These are phyloP conservation scores for Andrena praecox DNA, from an alignment of 2,888 invertebrate genomes.

Conservation along the genomic window DNA sequence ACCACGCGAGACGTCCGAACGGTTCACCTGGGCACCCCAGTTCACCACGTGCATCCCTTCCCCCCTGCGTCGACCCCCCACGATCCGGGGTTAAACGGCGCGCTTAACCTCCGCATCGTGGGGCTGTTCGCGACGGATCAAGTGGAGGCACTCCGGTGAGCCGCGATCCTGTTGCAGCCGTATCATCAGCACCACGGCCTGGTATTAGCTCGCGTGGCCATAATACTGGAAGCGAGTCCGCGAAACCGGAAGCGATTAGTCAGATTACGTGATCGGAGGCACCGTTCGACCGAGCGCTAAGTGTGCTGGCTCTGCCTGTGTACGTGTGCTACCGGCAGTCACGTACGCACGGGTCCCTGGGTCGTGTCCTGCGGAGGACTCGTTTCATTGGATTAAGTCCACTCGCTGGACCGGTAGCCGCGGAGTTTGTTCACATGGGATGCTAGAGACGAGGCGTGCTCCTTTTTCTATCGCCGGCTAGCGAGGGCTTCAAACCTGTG, in stretches of 20 bases:
- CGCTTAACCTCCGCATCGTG: conserved; percentile 67
- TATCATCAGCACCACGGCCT: conserved; percentile 67
- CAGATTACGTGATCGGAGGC: conserved; percentile 81
- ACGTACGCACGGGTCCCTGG: conserved; percentile 34
- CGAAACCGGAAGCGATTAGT: conserved; percentile 83
- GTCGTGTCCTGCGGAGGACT: conserved; percentile 56
- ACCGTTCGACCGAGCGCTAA: conserved; percentile 71
- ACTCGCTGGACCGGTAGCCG: conserved; percentile 59
- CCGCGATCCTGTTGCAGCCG: conserved; percentile 44
- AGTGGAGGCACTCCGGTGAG: conserved; percentile 28
- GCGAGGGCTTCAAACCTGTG: too few relatives aligned
- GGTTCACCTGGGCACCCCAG: neutral
- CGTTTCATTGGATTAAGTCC: conserved; percentile 66
- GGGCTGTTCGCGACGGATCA: conserved; percentile 66
- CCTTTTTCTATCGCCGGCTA: conserved; percentile 12
- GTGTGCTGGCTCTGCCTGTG: conserved; percentile 33
- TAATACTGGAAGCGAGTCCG: conserved; percentile 79
- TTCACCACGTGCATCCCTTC: conserved; percentile 34
- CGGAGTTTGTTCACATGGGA: conserved; percentile 31
- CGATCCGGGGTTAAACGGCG: conserved; percentile 65
- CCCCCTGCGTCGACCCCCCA: conserved; percentile 32
- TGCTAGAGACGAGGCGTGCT: conserved; percentile 21
- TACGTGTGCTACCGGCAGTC: conserved; percentile 63
- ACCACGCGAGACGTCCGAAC: too few relatives aligned
- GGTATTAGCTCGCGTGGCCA: conserved; percentile 75